A percentile compares a stretch with the other conserved stretches of the same genome.
These are phyloP conservation scores for Ptychadena robeensis DNA, from an alignment of 2,797 vertebrate species.

Conservation along the genomic window DNA sequence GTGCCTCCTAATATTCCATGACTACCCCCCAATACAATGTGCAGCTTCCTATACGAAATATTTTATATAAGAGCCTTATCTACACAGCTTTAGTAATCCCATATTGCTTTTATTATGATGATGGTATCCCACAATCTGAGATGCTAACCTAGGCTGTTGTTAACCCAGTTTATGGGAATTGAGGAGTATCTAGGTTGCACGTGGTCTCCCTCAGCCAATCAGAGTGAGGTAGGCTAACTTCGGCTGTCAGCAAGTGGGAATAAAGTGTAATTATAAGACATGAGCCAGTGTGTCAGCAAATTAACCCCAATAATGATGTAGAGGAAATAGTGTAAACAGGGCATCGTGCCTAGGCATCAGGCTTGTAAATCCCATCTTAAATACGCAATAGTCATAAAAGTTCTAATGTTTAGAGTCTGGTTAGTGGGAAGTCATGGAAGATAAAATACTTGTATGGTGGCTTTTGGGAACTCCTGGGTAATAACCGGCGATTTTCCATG, in stretches of 20 bases:
- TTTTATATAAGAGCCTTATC: slow-evolving; percentile 6
- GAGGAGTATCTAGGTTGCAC: neutral
- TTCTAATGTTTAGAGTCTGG: neutral
- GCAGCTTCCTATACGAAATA: slow-evolving; percentile 2
- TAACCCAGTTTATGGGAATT: neutral
- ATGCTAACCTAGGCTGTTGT: slow-evolving; percentile 10
- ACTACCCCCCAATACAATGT: neutral
- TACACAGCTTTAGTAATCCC: slow-evolving; percentile 3
- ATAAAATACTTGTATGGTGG: slow-evolving; percentile 17
- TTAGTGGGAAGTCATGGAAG: slow-evolving; percentile 27
- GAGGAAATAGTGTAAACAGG: slow-evolving; percentile 19
- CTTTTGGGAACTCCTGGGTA: slow-evolving; percentile 9
- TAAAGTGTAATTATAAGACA: slow-evolving; percentile 47
- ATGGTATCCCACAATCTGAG: slow-evolving; percentile 13
- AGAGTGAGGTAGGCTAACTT: neutral
- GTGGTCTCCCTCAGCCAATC: slow-evolving; percentile 1
- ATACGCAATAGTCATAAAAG: slow-evolving; percentile 36
- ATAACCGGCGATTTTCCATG: slow-evolving; percentile 1
- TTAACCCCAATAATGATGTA: slow-evolving; percentile 41
- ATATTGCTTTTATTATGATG: slow-evolving; percentile 25
- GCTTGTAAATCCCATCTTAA: slow-evolving; percentile 46
- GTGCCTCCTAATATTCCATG: neutral
- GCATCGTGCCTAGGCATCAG: neutral
- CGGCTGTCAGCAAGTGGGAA: slow-evolving; percentile 31
- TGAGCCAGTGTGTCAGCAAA: slow-evolving; percentile 41